Percentiles rank a stretch among this genome's conserved stretches.
phyloP scores from a whole-genome alignment of 2,888 invertebrate species.

The Entomobrya proxima region DNA sequence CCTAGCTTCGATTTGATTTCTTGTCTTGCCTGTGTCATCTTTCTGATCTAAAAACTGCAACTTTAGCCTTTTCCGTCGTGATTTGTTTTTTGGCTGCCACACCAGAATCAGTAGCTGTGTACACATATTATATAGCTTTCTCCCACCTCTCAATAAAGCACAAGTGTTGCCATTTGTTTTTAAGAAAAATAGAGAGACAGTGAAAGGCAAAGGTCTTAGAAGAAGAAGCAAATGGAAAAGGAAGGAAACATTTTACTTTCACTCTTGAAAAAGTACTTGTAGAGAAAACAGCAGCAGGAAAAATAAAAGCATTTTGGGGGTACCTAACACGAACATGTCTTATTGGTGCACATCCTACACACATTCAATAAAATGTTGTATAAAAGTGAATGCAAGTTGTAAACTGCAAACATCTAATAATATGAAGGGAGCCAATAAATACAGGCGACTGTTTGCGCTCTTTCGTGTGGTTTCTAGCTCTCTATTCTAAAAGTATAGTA shows the following conservation, averaged over 20 bases:
- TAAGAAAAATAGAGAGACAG: slow-evolving; percentile 6
- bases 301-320: neutral
- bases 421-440: too few relatives aligned
- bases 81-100: too few relatives aligned
- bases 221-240: slow-evolving; percentile 17
- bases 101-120: neutral
- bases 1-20: neutral
- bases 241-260: slow-evolving; percentile 44
- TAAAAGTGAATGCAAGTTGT: too few relatives aligned
- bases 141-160: slow-evolving; percentile 28
- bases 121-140: neutral
- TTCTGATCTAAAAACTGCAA: too few relatives aligned
- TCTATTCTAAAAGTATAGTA: too few relatives aligned
- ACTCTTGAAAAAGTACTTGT: neutral
- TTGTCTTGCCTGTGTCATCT: neutral
- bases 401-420: too few relatives aligned
- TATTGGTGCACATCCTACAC: too few relatives aligned
- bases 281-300: neutral
- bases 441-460: too few relatives aligned
- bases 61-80: neutral
- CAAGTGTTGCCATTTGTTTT: slow-evolving; percentile 20
- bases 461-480: too few relatives aligned
- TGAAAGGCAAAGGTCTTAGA: neutral
- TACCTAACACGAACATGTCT: too few relatives aligned
- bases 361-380: too few relatives aligned